Base-by-base conservation (phyloP, 2,113 vertebrate genomes). In the Tylochromis polylepis region DNA sequence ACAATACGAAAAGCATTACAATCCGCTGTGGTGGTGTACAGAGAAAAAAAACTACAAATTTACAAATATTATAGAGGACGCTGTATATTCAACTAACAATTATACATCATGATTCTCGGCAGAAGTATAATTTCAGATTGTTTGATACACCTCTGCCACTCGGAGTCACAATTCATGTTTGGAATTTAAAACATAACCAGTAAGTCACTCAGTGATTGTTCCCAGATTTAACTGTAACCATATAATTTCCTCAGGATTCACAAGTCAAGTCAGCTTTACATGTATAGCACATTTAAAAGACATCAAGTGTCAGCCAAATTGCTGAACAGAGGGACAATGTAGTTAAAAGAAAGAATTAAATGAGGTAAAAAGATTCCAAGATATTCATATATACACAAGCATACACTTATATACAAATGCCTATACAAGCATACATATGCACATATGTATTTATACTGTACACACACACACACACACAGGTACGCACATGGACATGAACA, bases 351-450 rank as follows among this genome's bases (percentile, higher is more conserved):
- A 31, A 20, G 58, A 60, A 60, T 0, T 31, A 60, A 60, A 60
- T 60, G 3, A 34, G 5, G 11, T 34, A 60, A 31, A 60, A 31
- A 31, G 18, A 31, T 60, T 60, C 31, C 8, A 60, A 31, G 29
- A n/a, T 24, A 7, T 1, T 16, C 31, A 62, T 2, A 20, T 7
- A 62, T 62, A 62, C 11, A 20, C 0, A 34, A 34, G 29, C 0
- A 62, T 34, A 62, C 0, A 0, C 14, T 15, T 59, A 8, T 57
- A 57, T 49, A 46, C n/a, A 65, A 36, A 36, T 65, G 5, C 1
- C 5, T 65, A 34, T 36, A 62, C 2, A 20, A 34, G 29, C 31
- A 62, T 36, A 36, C 20, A 62, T 34, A 9, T 2, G 3, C 4
- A 29, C 20, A 55, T 10, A 56, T 1, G 15, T 9, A 51, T 49